phyloP scores from a whole-genome alignment of 1,140 invertebrate genomes.

The Drosophila orena region DNA sequence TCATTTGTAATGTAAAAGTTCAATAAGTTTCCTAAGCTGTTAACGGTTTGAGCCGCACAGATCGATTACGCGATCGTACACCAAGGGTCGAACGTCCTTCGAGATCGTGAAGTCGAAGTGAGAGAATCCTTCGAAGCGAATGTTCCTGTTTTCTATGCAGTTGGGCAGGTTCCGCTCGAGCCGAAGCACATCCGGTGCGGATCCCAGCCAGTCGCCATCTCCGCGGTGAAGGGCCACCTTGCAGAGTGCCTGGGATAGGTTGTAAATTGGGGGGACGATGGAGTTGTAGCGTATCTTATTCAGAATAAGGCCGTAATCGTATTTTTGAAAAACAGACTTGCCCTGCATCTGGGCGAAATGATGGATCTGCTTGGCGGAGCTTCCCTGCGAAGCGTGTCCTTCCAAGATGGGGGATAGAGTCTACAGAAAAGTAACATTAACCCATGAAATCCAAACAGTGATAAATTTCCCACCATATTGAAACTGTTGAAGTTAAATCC shows the following conservation, averaged over 20 bases:
- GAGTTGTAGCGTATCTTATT: conserved; percentile 11
- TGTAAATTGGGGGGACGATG: conserved; percentile 13
- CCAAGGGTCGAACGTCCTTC: conserved; percentile 7
- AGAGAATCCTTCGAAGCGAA: conserved; percentile 6
- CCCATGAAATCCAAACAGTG: background rate
- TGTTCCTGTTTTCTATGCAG: conserved; percentile 12
- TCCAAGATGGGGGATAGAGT: conserved; percentile 31
- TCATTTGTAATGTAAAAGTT: background rate
- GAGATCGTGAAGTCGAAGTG: conserved; percentile 54
- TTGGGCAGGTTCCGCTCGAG: conserved; percentile 32
- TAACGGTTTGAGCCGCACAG: background rate
- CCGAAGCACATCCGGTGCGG: background rate
- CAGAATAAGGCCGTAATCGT: conserved; percentile 8
- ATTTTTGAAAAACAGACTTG: conserved; percentile 6
- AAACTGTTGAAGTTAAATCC: conserved; percentile 52
- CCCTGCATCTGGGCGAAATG: conserved; percentile 44
- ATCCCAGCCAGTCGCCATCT: conserved; percentile 37
- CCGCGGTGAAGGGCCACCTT: conserved; percentile 33
- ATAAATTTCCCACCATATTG: conserved; percentile 20
- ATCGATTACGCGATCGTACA: conserved; percentile 25
- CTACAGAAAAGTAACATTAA: conserved; percentile 4
- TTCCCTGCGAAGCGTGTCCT: conserved; percentile 50
- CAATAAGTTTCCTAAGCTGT: too few species aligned
- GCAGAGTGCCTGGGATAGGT: conserved; percentile 19
- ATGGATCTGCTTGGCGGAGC: conserved; percentile 32